These are phyloP conservation scores for Aplysina aerophoba DNA, from an alignment of 37 sponge, comb jelly and placozoan species.

Conservation along the genomic window DNA sequence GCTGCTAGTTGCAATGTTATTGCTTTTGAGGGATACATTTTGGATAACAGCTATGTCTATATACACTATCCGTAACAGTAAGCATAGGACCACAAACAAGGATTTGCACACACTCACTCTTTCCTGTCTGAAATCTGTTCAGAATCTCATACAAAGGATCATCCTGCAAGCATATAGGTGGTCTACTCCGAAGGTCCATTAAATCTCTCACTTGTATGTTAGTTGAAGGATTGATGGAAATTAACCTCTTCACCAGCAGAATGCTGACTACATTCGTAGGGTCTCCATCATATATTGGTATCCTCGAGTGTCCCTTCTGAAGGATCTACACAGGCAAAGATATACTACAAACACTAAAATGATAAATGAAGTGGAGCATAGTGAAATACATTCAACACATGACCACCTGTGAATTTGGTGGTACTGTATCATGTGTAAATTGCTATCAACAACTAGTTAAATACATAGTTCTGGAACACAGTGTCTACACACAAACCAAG, in stretches of 20 bases:
- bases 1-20: no score
- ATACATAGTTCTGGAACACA: no score
- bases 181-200: slow-evolving; percentile 7
- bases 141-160: slow-evolving; percentile 76
- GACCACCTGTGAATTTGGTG: background rate
- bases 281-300: slow-evolving; percentile 62
- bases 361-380: background rate
- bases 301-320: slow-evolving; percentile 68
- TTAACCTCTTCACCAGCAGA: slow-evolving; percentile 78
- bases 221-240: slow-evolving; percentile 65
- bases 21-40: no score
- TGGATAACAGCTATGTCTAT: no score
- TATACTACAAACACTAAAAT: no score
- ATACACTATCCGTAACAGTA: no score
- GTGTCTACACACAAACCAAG: no score
- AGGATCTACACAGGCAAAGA: slow-evolving; percentile 41
- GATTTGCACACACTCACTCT: slow-evolving; percentile 48
- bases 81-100: no score
- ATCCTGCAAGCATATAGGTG: slow-evolving; percentile 63
- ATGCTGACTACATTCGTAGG: slow-evolving; percentile 64
- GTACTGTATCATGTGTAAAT: background rate
- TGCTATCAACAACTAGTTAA: no score
- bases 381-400: background rate
- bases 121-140: slow-evolving; percentile 82
- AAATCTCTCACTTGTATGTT: slow-evolving; percentile 46